phyloP scores from a whole-genome alignment of 2,888 invertebrate genomes.

The Trissonchulus sp. region DNA sequence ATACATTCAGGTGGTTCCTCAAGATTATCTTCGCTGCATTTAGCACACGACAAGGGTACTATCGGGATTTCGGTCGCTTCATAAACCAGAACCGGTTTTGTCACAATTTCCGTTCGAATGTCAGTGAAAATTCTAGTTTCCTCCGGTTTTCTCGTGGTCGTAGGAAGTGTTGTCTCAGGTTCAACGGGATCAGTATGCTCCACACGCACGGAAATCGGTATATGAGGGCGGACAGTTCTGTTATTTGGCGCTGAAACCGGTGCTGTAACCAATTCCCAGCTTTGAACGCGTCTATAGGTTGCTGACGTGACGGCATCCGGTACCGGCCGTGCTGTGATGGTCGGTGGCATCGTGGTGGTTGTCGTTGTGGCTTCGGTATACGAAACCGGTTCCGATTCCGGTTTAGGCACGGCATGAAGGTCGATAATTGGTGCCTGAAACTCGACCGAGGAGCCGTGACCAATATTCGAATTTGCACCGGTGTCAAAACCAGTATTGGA shows the following conservation, averaged over 20 bases:
- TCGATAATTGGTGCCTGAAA: too few relatives aligned
- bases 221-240: neutral
- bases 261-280: neutral
- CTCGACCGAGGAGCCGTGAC: neutral
- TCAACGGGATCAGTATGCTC: neutral
- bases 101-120: neutral
- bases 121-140: too few relatives aligned
- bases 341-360: too few relatives aligned
- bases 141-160: too few relatives aligned
- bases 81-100: too few relatives aligned
- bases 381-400: neutral
- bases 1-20: slow-evolving; percentile 14
- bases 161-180: neutral
- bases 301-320: neutral
- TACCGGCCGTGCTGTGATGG: neutral
- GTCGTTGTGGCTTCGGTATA: too few relatives aligned
- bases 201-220: neutral
- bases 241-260: neutral
- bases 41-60: neutral
- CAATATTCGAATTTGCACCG: neutral
- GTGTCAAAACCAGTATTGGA: too few relatives aligned
- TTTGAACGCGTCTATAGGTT: neutral
- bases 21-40: slow-evolving; percentile 18
- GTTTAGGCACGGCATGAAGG: too few relatives aligned
- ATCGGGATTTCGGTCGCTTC: neutral